Evolutionary conservation across 1,140 invertebrate genomes (phyloP).

Genomic region (Drosophila grimshawi): DNA sequence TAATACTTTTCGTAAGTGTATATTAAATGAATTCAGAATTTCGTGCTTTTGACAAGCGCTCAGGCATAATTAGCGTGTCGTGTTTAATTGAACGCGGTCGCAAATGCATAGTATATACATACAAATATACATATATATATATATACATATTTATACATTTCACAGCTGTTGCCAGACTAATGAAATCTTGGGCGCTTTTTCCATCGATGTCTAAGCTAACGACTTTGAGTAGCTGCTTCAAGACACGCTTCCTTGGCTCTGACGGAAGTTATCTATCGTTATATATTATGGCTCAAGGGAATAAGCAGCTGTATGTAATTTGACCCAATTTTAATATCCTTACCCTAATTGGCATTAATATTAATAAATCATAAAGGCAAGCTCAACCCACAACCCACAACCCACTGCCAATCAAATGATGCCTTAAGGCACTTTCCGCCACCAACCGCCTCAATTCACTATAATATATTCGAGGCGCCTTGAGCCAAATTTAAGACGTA

Average conservation of each 20-base stretch:
- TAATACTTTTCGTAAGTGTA: not conserved
- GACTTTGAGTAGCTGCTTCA: not conserved
- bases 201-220: conserved; percentile 6
- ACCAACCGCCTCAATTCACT: no score
- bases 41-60: conserved; percentile 49
- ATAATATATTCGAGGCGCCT: not conserved
- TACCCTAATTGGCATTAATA: not conserved
- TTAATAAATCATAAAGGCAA: not conserved
- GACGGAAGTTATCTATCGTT: not conserved
- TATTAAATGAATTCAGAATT: conserved; percentile 11
- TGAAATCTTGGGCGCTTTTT: conserved; percentile 6
- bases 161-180: conserved; percentile 13
- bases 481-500: no score
- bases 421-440: not conserved
- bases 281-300: not conserved
- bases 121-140: not conserved
- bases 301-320: not conserved
- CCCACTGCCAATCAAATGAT: not conserved
- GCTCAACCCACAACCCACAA: no score
- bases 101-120: not conserved
- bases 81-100: conserved; percentile 68
- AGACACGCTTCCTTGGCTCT: no score
- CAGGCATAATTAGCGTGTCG: conserved; percentile 69
- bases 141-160: not conserved
- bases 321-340: not conserved